Conservation (phyloP, 2,797 vertebrate species). For the Platalea minor region DNA sequence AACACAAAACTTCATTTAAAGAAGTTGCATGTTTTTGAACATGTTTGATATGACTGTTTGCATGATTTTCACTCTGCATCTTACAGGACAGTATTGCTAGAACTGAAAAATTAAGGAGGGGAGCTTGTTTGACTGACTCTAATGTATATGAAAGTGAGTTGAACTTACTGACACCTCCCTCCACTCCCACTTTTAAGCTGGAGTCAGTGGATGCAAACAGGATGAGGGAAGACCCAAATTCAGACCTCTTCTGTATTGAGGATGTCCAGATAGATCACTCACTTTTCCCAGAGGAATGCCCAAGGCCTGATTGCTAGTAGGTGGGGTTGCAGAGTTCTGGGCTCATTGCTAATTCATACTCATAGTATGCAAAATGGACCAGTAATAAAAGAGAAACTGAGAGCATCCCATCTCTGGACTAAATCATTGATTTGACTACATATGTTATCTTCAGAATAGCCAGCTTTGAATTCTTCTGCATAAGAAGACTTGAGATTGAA, state of each 20-base stretch:
- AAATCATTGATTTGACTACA: background rate
- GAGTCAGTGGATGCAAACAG: background rate
- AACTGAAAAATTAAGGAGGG: background rate
- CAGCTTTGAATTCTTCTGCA: background rate
- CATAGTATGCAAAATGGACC: background rate
- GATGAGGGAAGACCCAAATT: background rate
- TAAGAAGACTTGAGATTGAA: background rate
- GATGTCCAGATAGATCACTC: background rate
- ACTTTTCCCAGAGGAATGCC: background rate
- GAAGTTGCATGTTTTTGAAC: background rate
- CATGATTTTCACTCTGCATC: background rate
- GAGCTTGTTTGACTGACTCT: background rate
- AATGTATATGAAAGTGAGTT: background rate
- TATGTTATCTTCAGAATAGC: background rate
- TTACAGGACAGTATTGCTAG: background rate
- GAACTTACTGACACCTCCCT: background rate
- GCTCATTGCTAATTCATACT: background rate
- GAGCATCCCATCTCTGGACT: background rate
- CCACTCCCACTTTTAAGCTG: rapidly evolving
- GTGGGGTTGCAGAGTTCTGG: background rate
- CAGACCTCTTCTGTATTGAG: background rate
- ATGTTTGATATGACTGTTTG: background rate
- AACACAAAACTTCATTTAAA: background rate
- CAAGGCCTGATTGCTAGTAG: background rate
- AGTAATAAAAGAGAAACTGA: background rate